These are phyloP conservation scores for Spilogale gracilis DNA, from an alignment of 2,113 vertebrate species.

Conservation along the genomic window DNA sequence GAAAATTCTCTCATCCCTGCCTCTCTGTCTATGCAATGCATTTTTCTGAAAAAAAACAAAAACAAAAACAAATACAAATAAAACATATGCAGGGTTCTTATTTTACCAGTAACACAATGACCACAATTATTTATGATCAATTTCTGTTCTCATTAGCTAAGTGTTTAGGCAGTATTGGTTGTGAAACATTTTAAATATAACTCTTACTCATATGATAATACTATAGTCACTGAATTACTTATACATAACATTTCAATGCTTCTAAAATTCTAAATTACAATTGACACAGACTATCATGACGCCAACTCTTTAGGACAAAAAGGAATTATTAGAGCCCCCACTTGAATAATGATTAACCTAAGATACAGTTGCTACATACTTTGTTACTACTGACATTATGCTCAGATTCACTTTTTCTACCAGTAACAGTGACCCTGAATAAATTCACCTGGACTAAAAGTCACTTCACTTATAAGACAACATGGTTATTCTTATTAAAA, in stretches of 20 bases:
- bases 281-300: neutral
- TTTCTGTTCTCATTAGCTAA: neutral
- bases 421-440: constrained; percentile 2
- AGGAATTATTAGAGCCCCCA: neutral
- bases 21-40: neutral
- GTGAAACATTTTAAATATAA: constrained; percentile 52
- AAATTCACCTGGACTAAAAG: constrained; percentile 51
- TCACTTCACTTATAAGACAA: neutral
- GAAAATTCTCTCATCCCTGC: neutral
- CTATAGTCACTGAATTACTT: neutral
- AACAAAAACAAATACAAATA: neutral
- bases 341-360: constrained; percentile 42
- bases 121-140: neutral
- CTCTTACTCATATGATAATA: neutral
- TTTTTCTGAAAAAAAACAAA: neutral
- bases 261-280: constrained; percentile 15
- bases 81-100: neutral
- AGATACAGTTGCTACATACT: neutral
- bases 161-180: neutral
- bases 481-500: constrained; percentile 59
- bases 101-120: neutral
- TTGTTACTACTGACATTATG: neutral
- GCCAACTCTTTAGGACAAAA: neutral
- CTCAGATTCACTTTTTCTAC: constrained; percentile 12
- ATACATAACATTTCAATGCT: neutral